Evolutionary conservation across 2,113 vertebrate species (phyloP).

Genomic region (pig (Sus scrofa)): DNA sequence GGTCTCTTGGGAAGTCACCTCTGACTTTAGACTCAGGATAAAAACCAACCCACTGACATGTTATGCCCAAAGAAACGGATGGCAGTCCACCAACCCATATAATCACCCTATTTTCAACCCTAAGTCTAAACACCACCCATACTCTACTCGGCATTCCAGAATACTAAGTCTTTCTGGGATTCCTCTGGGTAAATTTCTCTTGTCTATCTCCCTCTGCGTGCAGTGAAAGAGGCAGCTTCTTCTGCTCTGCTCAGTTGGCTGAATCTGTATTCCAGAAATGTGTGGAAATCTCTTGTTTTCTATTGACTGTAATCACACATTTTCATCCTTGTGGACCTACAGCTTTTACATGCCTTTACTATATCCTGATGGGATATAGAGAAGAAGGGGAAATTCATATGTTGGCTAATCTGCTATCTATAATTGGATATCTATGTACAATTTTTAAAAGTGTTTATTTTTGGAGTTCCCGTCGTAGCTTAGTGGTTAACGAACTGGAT

Average conservation of each 20-base stretch:
- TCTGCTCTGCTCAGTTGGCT: not conserved
- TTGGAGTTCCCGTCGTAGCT: too few species aligned
- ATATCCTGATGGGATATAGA: not conserved
- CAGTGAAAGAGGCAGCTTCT: not conserved
- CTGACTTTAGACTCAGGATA: not conserved
- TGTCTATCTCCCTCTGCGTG: not conserved
- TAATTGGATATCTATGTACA: not conserved
- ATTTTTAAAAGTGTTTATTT: not conserved
- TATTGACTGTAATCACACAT: not conserved
- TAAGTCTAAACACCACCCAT: not conserved
- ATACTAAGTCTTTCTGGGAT: not conserved
- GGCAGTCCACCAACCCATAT: not conserved
- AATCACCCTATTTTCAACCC: not conserved
- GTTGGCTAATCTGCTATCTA: not conserved
- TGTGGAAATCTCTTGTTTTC: not conserved
- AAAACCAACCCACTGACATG: not conserved
- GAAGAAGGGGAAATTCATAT: slow-evolving; percentile 7
- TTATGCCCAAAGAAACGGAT: not conserved
- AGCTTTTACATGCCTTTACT: not conserved
- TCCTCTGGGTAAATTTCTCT: not conserved
- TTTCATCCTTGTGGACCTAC: not conserved
- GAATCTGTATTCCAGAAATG: not conserved
- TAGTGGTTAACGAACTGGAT: too few species aligned
- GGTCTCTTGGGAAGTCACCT: not conserved
- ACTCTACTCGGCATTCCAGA: not conserved